Evolutionary conservation across 1,140 invertebrate species (phyloP), one percentile per base, ranked within the genome.

Genomic region (Octopus bimaculoides): DNA sequence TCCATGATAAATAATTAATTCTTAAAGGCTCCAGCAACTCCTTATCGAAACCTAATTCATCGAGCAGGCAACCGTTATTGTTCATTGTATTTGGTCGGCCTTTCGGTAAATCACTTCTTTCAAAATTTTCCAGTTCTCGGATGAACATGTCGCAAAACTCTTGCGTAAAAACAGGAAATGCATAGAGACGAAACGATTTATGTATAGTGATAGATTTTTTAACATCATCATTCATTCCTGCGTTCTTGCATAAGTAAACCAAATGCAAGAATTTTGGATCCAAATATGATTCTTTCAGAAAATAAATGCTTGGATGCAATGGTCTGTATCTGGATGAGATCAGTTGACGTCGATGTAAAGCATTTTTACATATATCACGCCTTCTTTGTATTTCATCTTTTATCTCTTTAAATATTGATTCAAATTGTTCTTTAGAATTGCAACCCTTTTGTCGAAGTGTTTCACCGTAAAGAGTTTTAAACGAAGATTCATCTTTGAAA

Each of bases 41-140:
- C 77, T 88, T 84, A 84, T 91, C 86, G 83, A 91, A 90, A 8
- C 90, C 90, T 26, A 91, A 79, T 79, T 91, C 91, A 84, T 91
- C 87, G 20, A 91, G 79, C 9, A 91, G 82, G 56, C 91, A 83
- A 74, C 91, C 91, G 87, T 91, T 89, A 53, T 88, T 87, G 78
- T 91, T 91, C 91, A 92, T 92, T 17, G 90, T 89, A 82, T 91
- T 91, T 54, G 91, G 91, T 66, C 89, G 82, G 55, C 87, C 88
- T 85, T 90, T 91, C 5, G 90, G 90, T 74, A 90, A 82, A 78
- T 86, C 81, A 77, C 88, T 87, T 0, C 86, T 78, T 79, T 90
- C 87, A 87, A 90, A 91, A 83, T 91, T 77, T 17, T 83, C 78
- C 52, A 91, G 71, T 83, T 91, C 91, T 75, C 88, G 87, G 5